Evolutionary conservation across 1,140 invertebrate species (phyloP).

Genomic region (Zophobas atratus): DNA sequence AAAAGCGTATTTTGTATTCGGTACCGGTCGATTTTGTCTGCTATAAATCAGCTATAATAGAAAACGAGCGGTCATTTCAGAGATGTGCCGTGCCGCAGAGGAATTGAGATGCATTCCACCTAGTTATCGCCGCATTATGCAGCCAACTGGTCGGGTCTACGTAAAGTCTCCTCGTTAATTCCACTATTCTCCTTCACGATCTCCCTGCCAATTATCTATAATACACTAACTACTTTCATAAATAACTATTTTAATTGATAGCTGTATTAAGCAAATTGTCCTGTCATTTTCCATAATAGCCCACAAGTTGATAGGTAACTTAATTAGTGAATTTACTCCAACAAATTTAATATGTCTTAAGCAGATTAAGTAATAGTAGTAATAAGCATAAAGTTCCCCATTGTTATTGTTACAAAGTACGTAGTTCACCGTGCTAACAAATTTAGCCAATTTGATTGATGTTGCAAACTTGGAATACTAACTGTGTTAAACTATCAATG

Average conservation of each 20-base stretch:
- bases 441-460: no score
- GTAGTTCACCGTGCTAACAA: no score
- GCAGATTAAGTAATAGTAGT: no score
- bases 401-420: no score
- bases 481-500: no score
- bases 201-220: constrained; percentile 25
- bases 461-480: no score
- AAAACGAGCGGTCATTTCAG: constrained; percentile 22
- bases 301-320: constrained; percentile 8
- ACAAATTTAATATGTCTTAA: background rate
- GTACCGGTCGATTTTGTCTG: constrained; percentile 32
- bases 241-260: constrained; percentile 21
- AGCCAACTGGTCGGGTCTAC: constrained; percentile 37
- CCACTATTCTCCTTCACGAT: constrained; percentile 12
- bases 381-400: no score
- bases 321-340: background rate
- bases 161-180: constrained; percentile 27
- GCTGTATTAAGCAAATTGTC: constrained; percentile 18
- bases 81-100: constrained; percentile 10
- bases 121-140: constrained; percentile 39
- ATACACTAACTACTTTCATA: constrained; percentile 20
- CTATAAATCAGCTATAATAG: constrained; percentile 38
- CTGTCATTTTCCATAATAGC: constrained; percentile 15
- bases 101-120: constrained; percentile 36
- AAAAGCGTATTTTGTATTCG: constrained; percentile 27